Evolutionary conservation across 1,140 invertebrate genomes (phyloP).

Genomic region (Platyura marginata): DNA sequence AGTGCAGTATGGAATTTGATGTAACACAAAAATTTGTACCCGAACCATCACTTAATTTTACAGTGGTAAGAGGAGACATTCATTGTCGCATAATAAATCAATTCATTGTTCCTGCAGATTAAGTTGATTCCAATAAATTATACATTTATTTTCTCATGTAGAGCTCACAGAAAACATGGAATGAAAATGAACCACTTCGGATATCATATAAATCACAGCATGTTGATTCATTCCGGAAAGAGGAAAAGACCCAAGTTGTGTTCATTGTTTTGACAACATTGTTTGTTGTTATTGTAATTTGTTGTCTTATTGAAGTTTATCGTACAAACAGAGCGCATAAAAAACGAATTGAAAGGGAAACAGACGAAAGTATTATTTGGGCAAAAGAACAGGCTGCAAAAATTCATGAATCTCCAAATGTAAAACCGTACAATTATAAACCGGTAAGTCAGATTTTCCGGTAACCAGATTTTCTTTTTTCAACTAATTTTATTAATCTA

Average conservation of each 20-base stretch:
- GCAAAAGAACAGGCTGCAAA: constrained; percentile 44
- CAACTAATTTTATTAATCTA: no score
- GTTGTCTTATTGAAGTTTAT: constrained; percentile 42
- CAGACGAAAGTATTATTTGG: constrained; percentile 43
- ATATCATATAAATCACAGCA: constrained; percentile 53
- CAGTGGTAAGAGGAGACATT: constrained; percentile 37
- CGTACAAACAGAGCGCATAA: constrained; percentile 43
- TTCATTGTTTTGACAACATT: constrained; percentile 49
- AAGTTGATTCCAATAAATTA: not conserved
- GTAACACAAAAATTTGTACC: constrained; percentile 35
- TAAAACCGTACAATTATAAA: constrained; percentile 21
- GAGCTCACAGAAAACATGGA: constrained; percentile 58
- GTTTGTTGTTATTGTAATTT: constrained; percentile 43
- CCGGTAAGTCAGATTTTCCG: constrained; percentile 15
- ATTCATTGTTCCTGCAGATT: no score
- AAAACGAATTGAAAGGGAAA: constrained; percentile 42
- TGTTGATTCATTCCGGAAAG: constrained; percentile 46
- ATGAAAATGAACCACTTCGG: constrained; percentile 55
- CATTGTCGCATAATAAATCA: not conserved
- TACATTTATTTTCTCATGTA: constrained; percentile 13
- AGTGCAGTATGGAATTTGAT: constrained; percentile 58
- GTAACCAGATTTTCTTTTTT: no score
- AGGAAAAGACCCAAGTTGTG: constrained; percentile 55
- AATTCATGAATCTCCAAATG: constrained; percentile 33
- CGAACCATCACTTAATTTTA: constrained; percentile 43